Conservation (phyloP, 2,888 invertebrate species). For the Conus canariensis region DNA sequence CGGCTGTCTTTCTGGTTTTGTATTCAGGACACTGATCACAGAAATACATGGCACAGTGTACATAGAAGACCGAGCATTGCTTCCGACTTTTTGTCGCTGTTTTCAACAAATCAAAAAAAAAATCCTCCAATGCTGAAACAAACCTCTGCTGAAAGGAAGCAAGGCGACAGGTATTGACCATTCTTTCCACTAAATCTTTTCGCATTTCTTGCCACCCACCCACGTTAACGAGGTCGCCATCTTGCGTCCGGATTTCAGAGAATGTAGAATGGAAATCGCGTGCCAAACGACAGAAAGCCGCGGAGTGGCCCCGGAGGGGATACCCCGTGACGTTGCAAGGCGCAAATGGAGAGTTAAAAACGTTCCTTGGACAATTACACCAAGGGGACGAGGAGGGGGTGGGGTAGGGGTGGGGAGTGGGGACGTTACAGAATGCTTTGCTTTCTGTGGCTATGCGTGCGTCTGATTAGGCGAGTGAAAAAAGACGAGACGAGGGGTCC, state of each 20-base stretch:
- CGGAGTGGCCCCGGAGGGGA: background rate
- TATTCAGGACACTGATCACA: too few species aligned
- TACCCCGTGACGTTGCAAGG: background rate
- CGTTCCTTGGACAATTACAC: background rate
- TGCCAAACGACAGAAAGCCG: background rate
- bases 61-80: too few species aligned
- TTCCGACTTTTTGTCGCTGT: too few species aligned
- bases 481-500: background rate
- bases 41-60: too few species aligned
- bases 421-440: too few species aligned
- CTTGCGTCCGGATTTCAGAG: background rate
- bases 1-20: too few species aligned
- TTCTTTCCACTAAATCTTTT: background rate
- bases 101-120: too few species aligned
- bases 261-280: background rate
- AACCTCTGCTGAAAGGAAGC: background rate
- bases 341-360: background rate
- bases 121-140: too few species aligned
- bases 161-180: background rate
- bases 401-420: background rate
- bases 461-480: background rate
- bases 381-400: background rate
- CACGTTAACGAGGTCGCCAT: background rate
- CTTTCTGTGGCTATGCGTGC: background rate
- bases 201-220: background rate